These are phyloP conservation scores for Intellagama lesueurii DNA, from an alignment of 2,797 vertebrate species.

Conservation along the genomic window DNA sequence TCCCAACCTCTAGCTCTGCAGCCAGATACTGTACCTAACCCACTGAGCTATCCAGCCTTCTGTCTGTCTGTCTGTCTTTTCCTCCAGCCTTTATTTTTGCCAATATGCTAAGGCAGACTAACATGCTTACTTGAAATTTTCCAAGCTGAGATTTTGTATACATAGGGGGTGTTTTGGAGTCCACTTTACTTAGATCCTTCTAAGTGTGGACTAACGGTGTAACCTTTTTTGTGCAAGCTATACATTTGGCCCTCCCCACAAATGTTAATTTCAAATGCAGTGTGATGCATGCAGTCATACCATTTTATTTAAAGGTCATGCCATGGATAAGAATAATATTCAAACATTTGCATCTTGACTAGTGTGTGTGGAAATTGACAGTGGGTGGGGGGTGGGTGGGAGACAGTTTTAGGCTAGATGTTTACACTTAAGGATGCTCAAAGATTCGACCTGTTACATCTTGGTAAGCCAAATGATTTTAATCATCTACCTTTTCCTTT, in stretches of 20 bases:
- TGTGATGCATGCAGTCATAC: neutral
- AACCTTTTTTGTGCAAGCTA: neutral
- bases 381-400: neutral
- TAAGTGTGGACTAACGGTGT: neutral
- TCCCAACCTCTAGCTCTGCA: too few relatives aligned
- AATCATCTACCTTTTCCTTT: constrained; percentile 3
- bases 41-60: too few relatives aligned
- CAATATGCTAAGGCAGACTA: too few relatives aligned
- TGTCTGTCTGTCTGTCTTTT: too few relatives aligned
- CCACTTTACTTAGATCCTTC: neutral
- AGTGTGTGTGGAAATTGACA: neutral
- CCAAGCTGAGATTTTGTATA: too few relatives aligned
- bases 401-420: neutral
- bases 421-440: neutral
- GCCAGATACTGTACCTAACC: too few relatives aligned
- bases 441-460: constrained; percentile 12
- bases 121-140: neutral
- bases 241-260: neutral
- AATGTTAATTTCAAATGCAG: neutral
- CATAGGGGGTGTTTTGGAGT: neutral
- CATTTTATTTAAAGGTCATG: neutral
- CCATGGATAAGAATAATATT: neutral
- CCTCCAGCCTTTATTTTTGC: too few relatives aligned
- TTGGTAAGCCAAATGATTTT: constrained; percentile 22
- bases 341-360: neutral